These are phyloP conservation scores for Cerastis rubricosa DNA, from an alignment of 2,888 invertebrate genomes.

Conservation along the genomic window DNA sequence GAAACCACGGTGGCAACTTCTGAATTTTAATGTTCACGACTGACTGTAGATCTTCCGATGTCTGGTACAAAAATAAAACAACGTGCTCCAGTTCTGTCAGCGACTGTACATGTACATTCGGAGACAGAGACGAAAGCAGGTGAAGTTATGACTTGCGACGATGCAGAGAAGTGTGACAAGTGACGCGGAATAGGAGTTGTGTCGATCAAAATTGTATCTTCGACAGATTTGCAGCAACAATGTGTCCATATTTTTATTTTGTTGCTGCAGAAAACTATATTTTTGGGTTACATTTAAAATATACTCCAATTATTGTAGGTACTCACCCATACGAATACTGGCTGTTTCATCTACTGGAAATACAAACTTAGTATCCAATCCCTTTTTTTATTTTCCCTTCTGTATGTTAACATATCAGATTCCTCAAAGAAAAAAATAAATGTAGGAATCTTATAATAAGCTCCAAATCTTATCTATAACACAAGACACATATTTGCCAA, in stretches of 20 bases:
- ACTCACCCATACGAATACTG: background rate
- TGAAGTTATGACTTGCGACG: constrained; percentile 22
- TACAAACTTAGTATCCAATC: background rate
- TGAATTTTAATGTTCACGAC: constrained; percentile 72
- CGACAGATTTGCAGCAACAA: background rate
- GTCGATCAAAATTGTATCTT: background rate
- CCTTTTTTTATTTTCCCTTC: background rate
- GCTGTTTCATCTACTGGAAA: background rate
- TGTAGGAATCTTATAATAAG: background rate
- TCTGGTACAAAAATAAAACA: constrained; percentile 58
- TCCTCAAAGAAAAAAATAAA: background rate
- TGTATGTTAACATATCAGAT: background rate
- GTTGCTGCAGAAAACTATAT: background rate
- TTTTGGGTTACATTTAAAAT: background rate
- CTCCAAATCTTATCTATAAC: constrained; percentile 10
- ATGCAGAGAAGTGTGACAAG: background rate
- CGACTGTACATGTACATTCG: constrained; percentile 39
- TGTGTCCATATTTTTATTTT: background rate
- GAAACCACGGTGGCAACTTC: constrained; percentile 58
- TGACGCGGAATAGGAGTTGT: background rate
- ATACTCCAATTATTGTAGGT: background rate
- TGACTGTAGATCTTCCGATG: constrained; percentile 42
- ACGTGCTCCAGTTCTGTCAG: constrained; percentile 49
- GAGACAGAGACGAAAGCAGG: constrained; percentile 30
- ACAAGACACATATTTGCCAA: constrained; percentile 31